Evolutionary conservation across 1,140 invertebrate genomes (phyloP).

Genomic region (Nebria ingens): DNA sequence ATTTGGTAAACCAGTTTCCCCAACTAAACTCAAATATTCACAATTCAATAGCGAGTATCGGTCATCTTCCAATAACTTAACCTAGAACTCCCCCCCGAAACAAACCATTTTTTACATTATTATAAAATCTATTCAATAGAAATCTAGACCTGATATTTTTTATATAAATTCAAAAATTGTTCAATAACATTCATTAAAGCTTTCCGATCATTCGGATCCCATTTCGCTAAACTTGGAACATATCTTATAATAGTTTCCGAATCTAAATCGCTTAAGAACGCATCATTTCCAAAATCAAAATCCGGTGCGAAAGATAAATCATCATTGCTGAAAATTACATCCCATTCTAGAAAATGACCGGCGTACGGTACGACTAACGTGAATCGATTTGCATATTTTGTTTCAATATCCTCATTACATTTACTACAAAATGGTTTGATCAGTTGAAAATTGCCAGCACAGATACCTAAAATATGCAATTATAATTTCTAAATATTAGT

Average conservation of each 20-base stretch:
- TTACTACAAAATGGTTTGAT: background rate
- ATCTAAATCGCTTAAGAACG: constrained; percentile 28
- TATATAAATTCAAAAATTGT: constrained; percentile 29
- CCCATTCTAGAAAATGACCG: constrained; percentile 29
- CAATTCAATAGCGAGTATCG: constrained; percentile 22
- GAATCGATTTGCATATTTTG: constrained; percentile 25
- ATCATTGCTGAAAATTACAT: constrained; percentile 31
- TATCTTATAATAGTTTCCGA: constrained; percentile 24
- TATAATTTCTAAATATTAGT: background rate
- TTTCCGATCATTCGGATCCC: constrained; percentile 30
- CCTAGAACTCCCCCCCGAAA: constrained; percentile 18
- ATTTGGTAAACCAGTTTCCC: constrained; percentile 18
- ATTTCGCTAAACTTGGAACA: constrained; percentile 27
- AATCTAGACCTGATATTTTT: constrained; percentile 27
- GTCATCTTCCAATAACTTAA: constrained; percentile 25
- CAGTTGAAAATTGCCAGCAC: background rate
- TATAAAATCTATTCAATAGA: background rate
- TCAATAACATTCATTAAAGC: constrained; percentile 25
- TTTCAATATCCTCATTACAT: constrained; percentile 16
- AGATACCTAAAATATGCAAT: background rate
- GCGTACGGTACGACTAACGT: constrained; percentile 30
- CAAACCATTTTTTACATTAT: no score
- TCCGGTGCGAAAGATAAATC: constrained; percentile 28
- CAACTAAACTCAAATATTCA: constrained; percentile 26
- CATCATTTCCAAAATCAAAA: constrained; percentile 31